Evolutionary conservation across 2,888 invertebrate species (phyloP).

Genomic region (Linnaemya tessellans): DNA sequence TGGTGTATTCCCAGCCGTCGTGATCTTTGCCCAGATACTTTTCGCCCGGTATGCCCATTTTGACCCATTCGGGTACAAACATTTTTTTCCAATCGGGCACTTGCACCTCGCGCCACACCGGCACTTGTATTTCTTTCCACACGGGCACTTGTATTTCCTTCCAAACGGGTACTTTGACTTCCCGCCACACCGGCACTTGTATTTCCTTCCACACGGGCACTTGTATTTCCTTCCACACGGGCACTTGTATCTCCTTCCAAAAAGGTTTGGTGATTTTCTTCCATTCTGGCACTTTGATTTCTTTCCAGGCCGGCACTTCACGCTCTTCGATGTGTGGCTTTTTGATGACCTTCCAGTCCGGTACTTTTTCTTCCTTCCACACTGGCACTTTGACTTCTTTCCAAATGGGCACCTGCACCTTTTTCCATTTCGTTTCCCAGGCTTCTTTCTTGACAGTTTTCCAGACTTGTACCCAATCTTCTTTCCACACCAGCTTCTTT

Average conservation of each 20-base stretch:
- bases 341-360: constrained; percentile 88
- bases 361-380: constrained; percentile 91
- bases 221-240: constrained; percentile 86
- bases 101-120: constrained; percentile 86
- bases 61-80: constrained; percentile 87
- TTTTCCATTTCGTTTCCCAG: constrained; percentile 88
- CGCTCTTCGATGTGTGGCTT: constrained; percentile 86
- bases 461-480: constrained; percentile 89
- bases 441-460: constrained; percentile 93
- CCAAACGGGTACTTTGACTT: constrained; percentile 83
- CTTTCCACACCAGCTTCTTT: constrained; percentile 90
- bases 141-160: constrained; percentile 90
- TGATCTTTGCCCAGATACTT: constrained; percentile 92
- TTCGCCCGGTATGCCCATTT: constrained; percentile 89
- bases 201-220: constrained; percentile 90
- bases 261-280: constrained; percentile 87
- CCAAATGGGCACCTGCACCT: constrained; percentile 89
- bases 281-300: constrained; percentile 82
- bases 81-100: constrained; percentile 84
- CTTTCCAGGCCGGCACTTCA: constrained; percentile 90
- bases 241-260: constrained; percentile 87
- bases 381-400: constrained; percentile 89
- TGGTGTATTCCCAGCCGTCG: constrained; percentile 92
- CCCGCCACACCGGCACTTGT: constrained; percentile 88
- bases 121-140: constrained; percentile 89